Conservation (phyloP, 2,113 vertebrate genomes). For the Fulica atra region DNA sequence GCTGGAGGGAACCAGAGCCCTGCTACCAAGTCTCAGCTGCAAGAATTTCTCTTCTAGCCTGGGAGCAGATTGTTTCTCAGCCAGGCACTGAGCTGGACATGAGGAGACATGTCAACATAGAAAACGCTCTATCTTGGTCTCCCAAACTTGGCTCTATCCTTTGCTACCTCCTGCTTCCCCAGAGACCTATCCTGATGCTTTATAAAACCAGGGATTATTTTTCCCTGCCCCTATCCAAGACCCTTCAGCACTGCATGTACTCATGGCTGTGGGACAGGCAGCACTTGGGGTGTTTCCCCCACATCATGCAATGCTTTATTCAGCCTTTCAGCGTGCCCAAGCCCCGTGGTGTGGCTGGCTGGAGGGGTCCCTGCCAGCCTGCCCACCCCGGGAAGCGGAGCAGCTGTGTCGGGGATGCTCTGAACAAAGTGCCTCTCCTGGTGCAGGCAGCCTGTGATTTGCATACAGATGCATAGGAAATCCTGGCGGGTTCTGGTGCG, state of each 20-base stretch:
- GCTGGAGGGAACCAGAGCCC: not conserved
- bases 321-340: rapidly evolving
- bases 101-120: not conserved
- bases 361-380: not conserved
- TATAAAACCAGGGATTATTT: not conserved
- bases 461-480: slow-evolving; percentile 89
- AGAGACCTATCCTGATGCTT: rapidly evolving
- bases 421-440: slow-evolving; percentile 6
- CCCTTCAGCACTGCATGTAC: rapidly evolving
- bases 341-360: rapidly evolving
- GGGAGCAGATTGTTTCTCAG: not conserved
- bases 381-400: not conserved
- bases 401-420: slow-evolving; percentile 19
- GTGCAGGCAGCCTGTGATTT: slow-evolving; percentile 76
- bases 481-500: not conserved
- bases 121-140: not conserved
- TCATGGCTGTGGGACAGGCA: not conserved
- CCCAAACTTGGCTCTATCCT: not conserved
- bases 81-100: not conserved
- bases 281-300: not conserved
- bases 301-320: rapidly evolving
- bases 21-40: not conserved
- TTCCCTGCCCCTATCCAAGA: not conserved
- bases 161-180: not conserved
- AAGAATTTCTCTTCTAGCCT: not conserved